phyloP scores from a whole-genome alignment of 2,113 vertebrate genomes.

The Carollia perspicillata region DNA sequence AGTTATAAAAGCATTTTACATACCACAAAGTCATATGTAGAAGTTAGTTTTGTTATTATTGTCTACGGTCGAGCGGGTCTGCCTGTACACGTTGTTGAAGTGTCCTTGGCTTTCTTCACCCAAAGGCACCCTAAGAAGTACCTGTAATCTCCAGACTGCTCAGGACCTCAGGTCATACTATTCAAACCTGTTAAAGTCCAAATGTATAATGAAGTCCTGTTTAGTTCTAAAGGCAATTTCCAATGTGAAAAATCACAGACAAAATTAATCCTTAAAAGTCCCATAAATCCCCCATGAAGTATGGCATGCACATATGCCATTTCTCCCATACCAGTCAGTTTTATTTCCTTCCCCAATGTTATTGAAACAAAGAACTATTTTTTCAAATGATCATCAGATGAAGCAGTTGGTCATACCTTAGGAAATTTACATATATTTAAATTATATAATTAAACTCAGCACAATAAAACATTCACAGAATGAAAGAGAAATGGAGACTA shows the following conservation, averaged over 20 bases:
- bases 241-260: neutral
- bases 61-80: neutral
- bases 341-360: neutral
- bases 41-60: neutral
- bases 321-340: neutral
- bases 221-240: conserved; percentile 8
- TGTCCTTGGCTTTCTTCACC: neutral
- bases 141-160: neutral
- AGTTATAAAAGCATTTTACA: neutral
- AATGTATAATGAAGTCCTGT: conserved; percentile 12
- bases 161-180: neutral
- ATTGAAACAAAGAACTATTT: conserved; percentile 4
- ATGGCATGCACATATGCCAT: neutral
- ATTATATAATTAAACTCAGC: conserved; percentile 10
- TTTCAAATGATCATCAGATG: neutral
- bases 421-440: conserved; percentile 15
- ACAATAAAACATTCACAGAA: neutral
- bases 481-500: neutral
- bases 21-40: neutral
- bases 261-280: conserved; percentile 3
- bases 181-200: neutral
- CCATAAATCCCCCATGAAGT: neutral
- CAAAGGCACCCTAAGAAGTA: neutral
- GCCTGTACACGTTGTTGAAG: neutral
- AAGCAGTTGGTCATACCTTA: neutral